Evolutionary conservation across 2,888 invertebrate species (phyloP).

Genomic region (Pollenia amentaria): DNA sequence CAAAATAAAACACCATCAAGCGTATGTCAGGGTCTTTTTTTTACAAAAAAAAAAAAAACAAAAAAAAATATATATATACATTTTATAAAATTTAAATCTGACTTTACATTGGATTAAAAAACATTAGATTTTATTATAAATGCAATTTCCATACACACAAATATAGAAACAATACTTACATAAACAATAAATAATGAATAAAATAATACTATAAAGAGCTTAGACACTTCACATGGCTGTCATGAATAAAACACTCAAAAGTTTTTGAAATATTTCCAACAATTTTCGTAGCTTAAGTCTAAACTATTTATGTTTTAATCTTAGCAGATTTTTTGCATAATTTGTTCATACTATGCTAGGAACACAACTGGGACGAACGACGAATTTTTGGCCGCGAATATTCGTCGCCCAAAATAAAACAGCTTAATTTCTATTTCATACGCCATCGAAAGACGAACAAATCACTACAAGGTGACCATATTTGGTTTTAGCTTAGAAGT

Average conservation of each 20-base stretch:
- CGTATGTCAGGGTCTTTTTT: slow-evolving; percentile 72
- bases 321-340: too few relatives aligned
- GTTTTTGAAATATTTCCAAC: neutral
- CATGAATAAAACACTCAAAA: slow-evolving; percentile 24
- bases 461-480: too few relatives aligned
- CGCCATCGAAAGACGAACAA: too few relatives aligned
- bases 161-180: neutral
- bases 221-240: neutral
- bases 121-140: slow-evolving; percentile 30
- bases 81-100: slow-evolving; percentile 37
- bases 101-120: slow-evolving; percentile 55
- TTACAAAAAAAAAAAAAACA: neutral
- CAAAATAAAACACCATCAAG: slow-evolving; percentile 36
- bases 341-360: too few relatives aligned
- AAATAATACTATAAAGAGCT: slow-evolving; percentile 18
- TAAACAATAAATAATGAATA: neutral
- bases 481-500: too few relatives aligned
- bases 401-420: too few relatives aligned
- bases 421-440: too few relatives aligned
- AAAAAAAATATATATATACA: neutral
- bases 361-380: too few relatives aligned
- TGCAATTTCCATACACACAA: slow-evolving; percentile 26
- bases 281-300: too few relatives aligned
- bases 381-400: too few relatives aligned
- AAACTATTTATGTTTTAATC: too few relatives aligned